A percentile compares a stretch with the other conserved stretches of the same genome.
Conservation (phyloP, 2,888 invertebrate species). For the Drosophila lutescens region DNA sequence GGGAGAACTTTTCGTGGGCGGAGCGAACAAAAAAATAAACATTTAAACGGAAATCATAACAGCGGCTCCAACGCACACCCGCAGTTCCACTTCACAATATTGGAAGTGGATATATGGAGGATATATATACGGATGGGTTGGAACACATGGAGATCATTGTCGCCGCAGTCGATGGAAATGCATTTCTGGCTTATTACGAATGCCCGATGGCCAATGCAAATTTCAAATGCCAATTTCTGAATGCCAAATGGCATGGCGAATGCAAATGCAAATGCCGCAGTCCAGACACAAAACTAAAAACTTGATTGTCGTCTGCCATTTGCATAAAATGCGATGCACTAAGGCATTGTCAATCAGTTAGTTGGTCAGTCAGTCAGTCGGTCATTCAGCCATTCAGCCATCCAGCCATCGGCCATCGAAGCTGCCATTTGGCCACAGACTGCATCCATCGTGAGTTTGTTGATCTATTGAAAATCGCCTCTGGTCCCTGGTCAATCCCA, state of each 20-base stretch:
- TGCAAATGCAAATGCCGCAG: slow-evolving; percentile 22
- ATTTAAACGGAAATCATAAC: slow-evolving; percentile 30
- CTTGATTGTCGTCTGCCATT: slow-evolving; percentile 61
- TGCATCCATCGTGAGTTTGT: slow-evolving; percentile 35
- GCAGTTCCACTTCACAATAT: slow-evolving; percentile 28
- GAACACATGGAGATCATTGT: slow-evolving; percentile 44
- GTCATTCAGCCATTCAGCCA: slow-evolving; percentile 17
- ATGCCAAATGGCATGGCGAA: slow-evolving; percentile 33
- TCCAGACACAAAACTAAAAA: slow-evolving; percentile 50
- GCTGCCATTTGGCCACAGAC: slow-evolving; percentile 34
- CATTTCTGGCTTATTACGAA: slow-evolving; percentile 35
- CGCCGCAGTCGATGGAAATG: slow-evolving; percentile 27
- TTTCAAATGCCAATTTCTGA: slow-evolving; percentile 23
- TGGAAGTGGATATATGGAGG: not conserved
- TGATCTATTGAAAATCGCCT: slow-evolving; percentile 66
- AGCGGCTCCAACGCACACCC: slow-evolving; percentile 1
- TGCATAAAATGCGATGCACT: slow-evolving; percentile 60
- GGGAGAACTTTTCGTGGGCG: not conserved
- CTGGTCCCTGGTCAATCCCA: slow-evolving; percentile 42
- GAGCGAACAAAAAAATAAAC: not conserved
- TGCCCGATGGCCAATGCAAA: slow-evolving; percentile 36
- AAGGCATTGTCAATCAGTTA: slow-evolving; percentile 16
- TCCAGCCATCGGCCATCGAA: slow-evolving; percentile 5
- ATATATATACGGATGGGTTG: not conserved
- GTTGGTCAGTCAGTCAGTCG: slow-evolving; percentile 14